Percentiles rank a stretch among this genome's conserved stretches.
phyloP scores from a whole-genome alignment of 2,888 invertebrate species.

The Drosophila niveifrons region DNA sequence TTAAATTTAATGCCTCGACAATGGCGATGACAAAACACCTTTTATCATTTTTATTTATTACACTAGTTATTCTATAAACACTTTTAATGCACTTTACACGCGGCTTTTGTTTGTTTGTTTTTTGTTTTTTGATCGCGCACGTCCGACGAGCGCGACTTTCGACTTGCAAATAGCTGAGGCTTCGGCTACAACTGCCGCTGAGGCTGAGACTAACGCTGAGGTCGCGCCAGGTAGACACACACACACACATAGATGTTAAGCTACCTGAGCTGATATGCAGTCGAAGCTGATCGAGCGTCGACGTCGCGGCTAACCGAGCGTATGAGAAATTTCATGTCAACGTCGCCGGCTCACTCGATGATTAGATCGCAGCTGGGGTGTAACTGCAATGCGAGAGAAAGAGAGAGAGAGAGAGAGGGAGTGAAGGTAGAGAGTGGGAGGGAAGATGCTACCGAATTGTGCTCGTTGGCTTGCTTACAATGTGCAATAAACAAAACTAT shows the following conservation, averaged over 20 bases:
- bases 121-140: constrained; percentile 36
- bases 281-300: constrained; percentile 60
- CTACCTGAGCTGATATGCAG: constrained; percentile 47
- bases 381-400: constrained; percentile 5
- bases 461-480: constrained; percentile 58
- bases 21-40: constrained; percentile 2
- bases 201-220: constrained; percentile 27
- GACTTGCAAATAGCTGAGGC: constrained; percentile 69
- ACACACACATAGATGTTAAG: constrained; percentile 4
- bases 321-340: constrained; percentile 73
- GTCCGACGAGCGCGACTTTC: constrained; percentile 64
- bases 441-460: constrained; percentile 54
- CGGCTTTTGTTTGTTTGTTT: constrained; percentile 14
- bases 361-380: constrained; percentile 71
- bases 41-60: constrained; percentile 29
- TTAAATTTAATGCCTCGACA: constrained; percentile 23
- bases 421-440: not conserved
- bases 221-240: constrained; percentile 47
- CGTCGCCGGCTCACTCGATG: constrained; percentile 58
- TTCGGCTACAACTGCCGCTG: constrained; percentile 30
- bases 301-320: constrained; percentile 75
- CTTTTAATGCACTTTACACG: constrained; percentile 57
- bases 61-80: constrained; percentile 15
- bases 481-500: constrained; percentile 75
- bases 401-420: not conserved